Base-by-base conservation (phyloP, 2,113 vertebrate genomes). In the Halichoerus grypus region DNA sequence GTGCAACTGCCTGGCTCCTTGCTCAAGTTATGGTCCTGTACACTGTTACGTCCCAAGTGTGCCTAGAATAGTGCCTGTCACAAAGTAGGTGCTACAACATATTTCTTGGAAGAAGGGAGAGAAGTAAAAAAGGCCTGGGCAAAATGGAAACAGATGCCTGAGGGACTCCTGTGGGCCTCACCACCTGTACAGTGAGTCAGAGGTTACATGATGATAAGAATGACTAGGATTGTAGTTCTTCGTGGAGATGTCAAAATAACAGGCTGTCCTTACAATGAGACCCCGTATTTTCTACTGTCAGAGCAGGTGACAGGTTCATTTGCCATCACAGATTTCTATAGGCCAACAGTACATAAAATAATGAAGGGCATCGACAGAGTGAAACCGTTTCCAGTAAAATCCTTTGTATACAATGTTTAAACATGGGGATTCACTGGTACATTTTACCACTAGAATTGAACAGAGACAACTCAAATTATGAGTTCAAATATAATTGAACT, bases 171-270 rank as follows among this genome's bases (percentile, higher is more conserved):
- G 1, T 26, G 28, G 88, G 46, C 33, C 39, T 83, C 46, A 16
- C 33, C 31, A 6, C 46, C 39, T 36, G 19, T 4, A 57, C 3
- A 51, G 49, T 88, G 57, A 97, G 84, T 88, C 74, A 83, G 0
- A 74, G 84, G 59, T 79, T 49, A 63, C 3, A 2, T 16, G 36
- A 76, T 57, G 84, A 19, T 26, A 72, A 69, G 36, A 89, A 6
- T 24, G 8, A 82, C 13, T 51, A 18, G 4, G 84, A 87, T 80
- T 90, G 87, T 13, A n/a, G 59, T 67, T 65, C 31, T 92, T 51
- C 22, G n/a, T 51, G 42, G 16, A 96, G 57, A 90, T 86, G 5
- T 87, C 74, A 69, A 82, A 86, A 94, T 79, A 74, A 95, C 63
- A 95, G 67, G 84, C 31, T 87, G 67, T 63, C 80, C 36, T 92